phyloP scores from a whole-genome alignment of 2,888 invertebrate genomes.

The Hoplodrina ambigua region DNA sequence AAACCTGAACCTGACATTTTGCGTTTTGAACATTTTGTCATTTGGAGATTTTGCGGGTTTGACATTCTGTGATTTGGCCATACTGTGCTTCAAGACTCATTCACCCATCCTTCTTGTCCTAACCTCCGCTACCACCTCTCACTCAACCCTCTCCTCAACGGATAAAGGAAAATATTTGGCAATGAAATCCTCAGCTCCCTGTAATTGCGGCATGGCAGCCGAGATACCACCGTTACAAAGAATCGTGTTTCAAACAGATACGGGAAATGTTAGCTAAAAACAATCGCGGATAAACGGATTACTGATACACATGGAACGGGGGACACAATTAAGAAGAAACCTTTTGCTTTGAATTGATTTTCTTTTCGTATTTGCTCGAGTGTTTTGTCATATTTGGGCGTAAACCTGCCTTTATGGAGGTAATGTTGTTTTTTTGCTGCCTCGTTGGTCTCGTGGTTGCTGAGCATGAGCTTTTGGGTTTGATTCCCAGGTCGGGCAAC shows the following conservation, averaged over 20 bases:
- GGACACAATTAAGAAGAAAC: constrained; percentile 59
- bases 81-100: neutral
- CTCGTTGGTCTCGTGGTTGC: too few relatives aligned
- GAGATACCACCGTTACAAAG: constrained; percentile 66
- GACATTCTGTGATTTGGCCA: neutral
- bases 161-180: constrained; percentile 88
- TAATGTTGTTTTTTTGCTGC: neutral
- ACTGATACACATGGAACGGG: constrained; percentile 50
- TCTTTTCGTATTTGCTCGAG: constrained; percentile 25
- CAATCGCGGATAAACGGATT: constrained; percentile 64
- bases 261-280: constrained; percentile 56
- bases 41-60: neutral
- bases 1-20: too few relatives aligned
- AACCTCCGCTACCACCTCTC: constrained; percentile 43
- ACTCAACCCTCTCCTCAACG: constrained; percentile 66
- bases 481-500: too few relatives aligned
- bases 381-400: constrained; percentile 16
- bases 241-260: constrained; percentile 63
- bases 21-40: neutral
- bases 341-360: constrained; percentile 47
- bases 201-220: constrained; percentile 78
- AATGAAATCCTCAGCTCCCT: constrained; percentile 84
- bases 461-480: too few relatives aligned
- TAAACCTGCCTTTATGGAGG: neutral
- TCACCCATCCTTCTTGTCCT: neutral